Base-by-base conservation (phyloP, 2,113 vertebrate genomes). In the Equus quagga region DNA sequence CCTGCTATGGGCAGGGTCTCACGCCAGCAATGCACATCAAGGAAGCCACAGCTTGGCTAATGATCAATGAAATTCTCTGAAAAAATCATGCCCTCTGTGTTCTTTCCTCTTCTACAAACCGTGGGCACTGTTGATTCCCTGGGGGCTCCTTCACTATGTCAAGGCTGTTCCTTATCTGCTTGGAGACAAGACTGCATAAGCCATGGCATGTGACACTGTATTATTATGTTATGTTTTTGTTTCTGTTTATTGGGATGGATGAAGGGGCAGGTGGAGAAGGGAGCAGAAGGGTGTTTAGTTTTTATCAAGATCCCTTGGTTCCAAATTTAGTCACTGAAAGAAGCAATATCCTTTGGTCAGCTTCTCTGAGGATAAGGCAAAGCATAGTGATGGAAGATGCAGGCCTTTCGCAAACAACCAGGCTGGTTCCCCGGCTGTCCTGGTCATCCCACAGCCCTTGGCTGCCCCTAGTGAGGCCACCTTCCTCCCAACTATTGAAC, bases 361-460 rank as follows among this genome's bases (percentile, higher is more conserved):
- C 51, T 51, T 89, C 65, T 92, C 78, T 64, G 49, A 89, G 18
- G 58, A n/a, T 23, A 67, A 69, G 58, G 11, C 5, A 17, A 17
- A 18, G 31, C 0, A 0, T n/a, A 51, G 14, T 17, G 75, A 12
- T 12, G 21, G 19, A 8, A 75, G 54, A 31, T 0, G 1, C 19
- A 51, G 56, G 21, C 28, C 33, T 76, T 70, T 18, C 12, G 2
- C 28, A 67, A 23, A 26, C 6, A 33, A 24, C 17, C 58, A 19
- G 15, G 19, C 46, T 17, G 69, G 2, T 23, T 13, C 64, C 46
- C 28, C 85, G 54, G 51, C 1, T 17, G 41, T 14, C 36, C 41
- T 31, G 51, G 8, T 15, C 11, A 9, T 23, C 31, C n/a, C 21
- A 9, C 33, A 8, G 14, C 46, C 73, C 56, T 31, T 1, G 0